A percentile compares a stretch with the other conserved stretches of the same genome.
phyloP scores from a whole-genome alignment of 2,797 vertebrate species.

The Sebastes steindachneri region DNA sequence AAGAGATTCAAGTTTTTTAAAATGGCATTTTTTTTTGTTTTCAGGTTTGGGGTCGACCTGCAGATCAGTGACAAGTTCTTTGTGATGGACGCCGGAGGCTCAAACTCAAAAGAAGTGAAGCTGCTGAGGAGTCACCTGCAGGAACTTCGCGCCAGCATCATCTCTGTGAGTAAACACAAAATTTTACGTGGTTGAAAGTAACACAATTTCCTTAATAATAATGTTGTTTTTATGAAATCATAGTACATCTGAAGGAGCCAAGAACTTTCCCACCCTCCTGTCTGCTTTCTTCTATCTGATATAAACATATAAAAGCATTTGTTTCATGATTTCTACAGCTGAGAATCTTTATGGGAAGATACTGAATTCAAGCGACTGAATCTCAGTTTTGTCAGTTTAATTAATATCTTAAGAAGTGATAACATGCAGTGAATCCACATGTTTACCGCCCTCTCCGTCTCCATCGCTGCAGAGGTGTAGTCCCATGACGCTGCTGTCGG shows the following conservation, averaged over 20 bases:
- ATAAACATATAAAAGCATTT: not conserved
- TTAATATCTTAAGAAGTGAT: not conserved
- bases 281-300: not conserved
- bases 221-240: not conserved
- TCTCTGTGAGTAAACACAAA: slow-evolving; percentile 86
- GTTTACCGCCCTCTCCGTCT: not conserved
- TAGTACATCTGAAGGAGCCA: not conserved
- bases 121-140: slow-evolving; percentile 92
- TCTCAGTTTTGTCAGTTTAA: not conserved
- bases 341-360: not conserved
- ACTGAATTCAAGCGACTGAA: not conserved
- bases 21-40: not conserved
- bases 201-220: not conserved
- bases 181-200: not conserved
- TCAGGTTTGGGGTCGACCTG: slow-evolving; percentile 95
- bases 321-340: not conserved
- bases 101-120: slow-evolving; percentile 96
- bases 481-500: slow-evolving; percentile 91
- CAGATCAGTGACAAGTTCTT: slow-evolving; percentile 93
- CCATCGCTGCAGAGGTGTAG: slow-evolving; percentile 83
- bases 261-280: not conserved
- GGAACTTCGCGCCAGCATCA: slow-evolving; percentile 89
- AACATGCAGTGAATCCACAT: not conserved
- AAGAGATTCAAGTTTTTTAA: not conserved
- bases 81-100: slow-evolving; percentile 93